A percentile compares a stretch with the other conserved stretches of the same genome.
Conservation (phyloP, 1,140 invertebrate genomes). For the Phortica variegata region DNA sequence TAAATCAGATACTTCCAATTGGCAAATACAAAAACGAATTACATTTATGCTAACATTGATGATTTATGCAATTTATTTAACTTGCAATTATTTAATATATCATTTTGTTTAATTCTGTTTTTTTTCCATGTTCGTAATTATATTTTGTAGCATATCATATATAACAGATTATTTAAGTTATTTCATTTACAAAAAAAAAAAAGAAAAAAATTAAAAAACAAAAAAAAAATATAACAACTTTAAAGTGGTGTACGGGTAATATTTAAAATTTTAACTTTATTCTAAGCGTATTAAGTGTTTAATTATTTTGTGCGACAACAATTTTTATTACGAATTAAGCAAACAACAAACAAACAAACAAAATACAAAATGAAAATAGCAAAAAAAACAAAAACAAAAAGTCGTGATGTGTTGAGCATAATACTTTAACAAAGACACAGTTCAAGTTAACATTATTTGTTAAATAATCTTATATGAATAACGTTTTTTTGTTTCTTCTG, state of each 20-base stretch:
- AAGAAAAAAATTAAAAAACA: slow-evolving; percentile 9
- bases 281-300: slow-evolving; percentile 1
- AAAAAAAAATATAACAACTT: slow-evolving; percentile 14
- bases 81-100: slow-evolving; percentile 13
- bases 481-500: slow-evolving; percentile 3
- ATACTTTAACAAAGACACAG: slow-evolving; percentile 47
- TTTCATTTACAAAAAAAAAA: background rate
- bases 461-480: slow-evolving; percentile 36
- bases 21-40: too few species aligned
- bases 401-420: too few species aligned
- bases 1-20: too few species aligned
- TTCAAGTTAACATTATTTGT: slow-evolving; percentile 51
- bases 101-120: slow-evolving; percentile 25
- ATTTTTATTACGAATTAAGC: slow-evolving; percentile 20
- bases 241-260: slow-evolving; percentile 45
- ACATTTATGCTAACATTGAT: too few species aligned
- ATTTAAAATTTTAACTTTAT: slow-evolving; percentile 18
- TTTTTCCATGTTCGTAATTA: background rate
- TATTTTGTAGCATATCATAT: background rate
- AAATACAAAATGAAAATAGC: slow-evolving; percentile 24
- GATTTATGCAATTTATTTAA: background rate
- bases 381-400: slow-evolving; percentile 22
- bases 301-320: slow-evolving; percentile 4
- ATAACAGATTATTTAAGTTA: background rate
- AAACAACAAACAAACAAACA: slow-evolving; percentile 23